phyloP scores from a whole-genome alignment of 1,140 invertebrate species.

The Zaprionus kolodkinae region DNA sequence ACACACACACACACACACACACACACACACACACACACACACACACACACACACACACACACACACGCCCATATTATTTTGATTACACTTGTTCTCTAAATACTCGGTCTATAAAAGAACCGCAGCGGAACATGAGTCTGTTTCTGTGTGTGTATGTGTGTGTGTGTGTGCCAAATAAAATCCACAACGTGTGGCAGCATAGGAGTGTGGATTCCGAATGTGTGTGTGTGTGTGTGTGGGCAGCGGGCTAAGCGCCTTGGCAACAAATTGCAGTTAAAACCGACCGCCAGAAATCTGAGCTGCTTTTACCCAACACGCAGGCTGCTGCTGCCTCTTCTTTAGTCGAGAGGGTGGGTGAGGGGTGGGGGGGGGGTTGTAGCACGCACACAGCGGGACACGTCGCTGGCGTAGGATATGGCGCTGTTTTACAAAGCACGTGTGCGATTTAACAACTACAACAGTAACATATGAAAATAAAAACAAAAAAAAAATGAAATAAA shows the following conservation, averaged over 20 bases:
- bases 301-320: neutral
- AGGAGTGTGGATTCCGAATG: neutral
- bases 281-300: conserved; percentile 61
- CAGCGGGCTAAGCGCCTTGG: conserved; percentile 62
- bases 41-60: conserved; percentile 40
- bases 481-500: conserved; percentile 27
- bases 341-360: too few relatives aligned
- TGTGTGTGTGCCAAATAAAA: conserved; percentile 73
- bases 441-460: conserved; percentile 78
- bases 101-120: conserved; percentile 61
- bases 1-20: conserved; percentile 57
- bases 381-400: conserved; percentile 61
- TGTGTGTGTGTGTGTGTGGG: neutral
- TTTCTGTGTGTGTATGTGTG: too few relatives aligned
- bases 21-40: conserved; percentile 40
- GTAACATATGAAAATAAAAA: neutral
- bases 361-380: neutral
- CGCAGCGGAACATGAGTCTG: conserved; percentile 55
- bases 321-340: too few relatives aligned
- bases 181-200: conserved; percentile 34
- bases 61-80: conserved; percentile 79
- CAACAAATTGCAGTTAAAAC: conserved; percentile 80
- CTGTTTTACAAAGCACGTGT: conserved; percentile 78
- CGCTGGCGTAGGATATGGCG: conserved; percentile 57
- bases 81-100: conserved; percentile 82